Percentiles rank a stretch among this genome's conserved stretches.
Conservation (phyloP, 2,113 vertebrate genomes). For the Columba janthina region DNA sequence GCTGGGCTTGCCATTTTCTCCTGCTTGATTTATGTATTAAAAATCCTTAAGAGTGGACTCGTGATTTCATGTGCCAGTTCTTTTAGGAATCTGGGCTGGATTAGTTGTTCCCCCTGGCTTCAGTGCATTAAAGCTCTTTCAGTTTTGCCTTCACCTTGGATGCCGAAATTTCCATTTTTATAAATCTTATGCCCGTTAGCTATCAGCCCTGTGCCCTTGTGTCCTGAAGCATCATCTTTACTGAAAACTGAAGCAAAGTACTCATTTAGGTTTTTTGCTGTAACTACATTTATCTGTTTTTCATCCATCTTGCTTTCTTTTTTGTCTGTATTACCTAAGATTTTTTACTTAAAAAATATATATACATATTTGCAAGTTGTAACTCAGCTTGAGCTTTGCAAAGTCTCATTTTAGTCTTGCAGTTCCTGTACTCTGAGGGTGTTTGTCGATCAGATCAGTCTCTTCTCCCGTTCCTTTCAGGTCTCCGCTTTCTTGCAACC, state of each 20-base stretch:
- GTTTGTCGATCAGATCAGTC: not conserved
- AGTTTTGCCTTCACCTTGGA: constrained; percentile 50
- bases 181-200: constrained; percentile 32
- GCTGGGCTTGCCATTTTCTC: not conserved
- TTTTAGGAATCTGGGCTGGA: constrained; percentile 25
- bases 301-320: not conserved
- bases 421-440: not conserved
- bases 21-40: not conserved
- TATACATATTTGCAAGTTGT: not conserved
- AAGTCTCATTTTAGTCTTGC: not conserved
- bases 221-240: constrained; percentile 21
- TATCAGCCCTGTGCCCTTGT: not conserved
- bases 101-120: constrained; percentile 38
- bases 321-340: not conserved
- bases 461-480: not conserved
- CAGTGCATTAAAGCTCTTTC: constrained; percentile 37
- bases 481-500: not conserved
- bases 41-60: constrained; percentile 10
- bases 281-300: not conserved
- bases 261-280: not conserved
- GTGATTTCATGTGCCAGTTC: not conserved
- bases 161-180: constrained; percentile 53
- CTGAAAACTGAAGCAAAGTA: constrained; percentile 1
- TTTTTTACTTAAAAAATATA: not conserved
- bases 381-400: not conserved